Evolutionary conservation across 2,797 vertebrate genomes (phyloP).

Genomic region (Miichthys miiuy): DNA sequence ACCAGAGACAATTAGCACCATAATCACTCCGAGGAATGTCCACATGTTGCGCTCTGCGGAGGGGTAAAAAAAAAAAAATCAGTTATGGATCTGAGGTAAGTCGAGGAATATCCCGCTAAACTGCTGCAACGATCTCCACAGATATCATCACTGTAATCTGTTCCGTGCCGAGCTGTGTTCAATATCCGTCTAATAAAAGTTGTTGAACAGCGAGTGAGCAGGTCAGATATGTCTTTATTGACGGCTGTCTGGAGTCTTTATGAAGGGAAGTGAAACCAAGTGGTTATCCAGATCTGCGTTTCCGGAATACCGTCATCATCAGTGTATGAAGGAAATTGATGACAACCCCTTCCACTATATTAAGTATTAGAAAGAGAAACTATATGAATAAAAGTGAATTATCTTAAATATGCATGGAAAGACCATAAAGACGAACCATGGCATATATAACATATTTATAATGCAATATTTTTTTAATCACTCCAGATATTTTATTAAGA

Average conservation of each 20-base stretch:
- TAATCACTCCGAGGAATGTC: not conserved
- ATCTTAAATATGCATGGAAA: too few species aligned
- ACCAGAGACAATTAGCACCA: slow-evolving; percentile 45
- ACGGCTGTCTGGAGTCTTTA: too few species aligned
- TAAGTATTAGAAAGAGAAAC: too few species aligned
- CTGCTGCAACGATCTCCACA: accelerated
- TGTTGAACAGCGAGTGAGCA: not conserved
- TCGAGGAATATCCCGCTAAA: not conserved
- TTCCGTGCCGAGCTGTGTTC: too few species aligned
- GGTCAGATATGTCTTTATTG: not conserved
- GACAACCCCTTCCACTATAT: too few species aligned
- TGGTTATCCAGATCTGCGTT: not conserved
- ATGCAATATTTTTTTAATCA: too few species aligned
- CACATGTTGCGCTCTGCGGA: slow-evolving; percentile 20
- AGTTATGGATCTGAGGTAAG: not conserved
- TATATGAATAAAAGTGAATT: too few species aligned
- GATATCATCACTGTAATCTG: not conserved
- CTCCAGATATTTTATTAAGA: too few species aligned
- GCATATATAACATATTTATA: too few species aligned
- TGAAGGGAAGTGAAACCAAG: not conserved
- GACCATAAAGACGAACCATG: too few species aligned
- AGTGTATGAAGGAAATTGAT: not conserved
- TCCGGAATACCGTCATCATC: not conserved
- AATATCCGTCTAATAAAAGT: not conserved
- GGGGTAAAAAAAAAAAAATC: too few species aligned